Evolutionary conservation across 1,140 invertebrate genomes (phyloP), one percentile per base, ranked within the genome.

Genomic region (Drosophila insularis): DNA sequence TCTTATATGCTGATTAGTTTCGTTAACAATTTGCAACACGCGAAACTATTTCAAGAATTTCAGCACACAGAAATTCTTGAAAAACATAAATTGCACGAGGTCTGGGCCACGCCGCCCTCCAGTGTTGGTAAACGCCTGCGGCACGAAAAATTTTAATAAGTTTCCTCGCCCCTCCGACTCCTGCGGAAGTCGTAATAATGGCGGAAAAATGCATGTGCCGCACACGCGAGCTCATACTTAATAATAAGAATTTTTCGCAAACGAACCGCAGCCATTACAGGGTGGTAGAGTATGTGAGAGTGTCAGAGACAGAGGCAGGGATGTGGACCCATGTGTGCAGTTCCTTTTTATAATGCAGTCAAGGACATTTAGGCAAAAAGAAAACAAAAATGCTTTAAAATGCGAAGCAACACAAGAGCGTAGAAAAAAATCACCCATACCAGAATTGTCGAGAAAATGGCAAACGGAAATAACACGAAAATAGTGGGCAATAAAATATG

Each of bases 11-110:
- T 87, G 84, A 89, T 87, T 87, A 89, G 85, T 71, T 74, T 73
- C 68, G 80, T 89, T 89, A 87, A 89, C 77, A 84, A 89, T 87
- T 87, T 87, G 55, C 70, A 74, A 74, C 84, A 87, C 84, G 82
- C 82, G 84, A 86, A 86, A 86, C 82, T 86, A 86, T 86, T 86
- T 86, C 64, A 78, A 68, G 79, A 87, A 87, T 86, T 81, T 82
- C 64, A 72, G 21, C 60, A 31, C 21, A 46, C 56, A 70, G 32
- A 79, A 80, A 79, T 77, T 79, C 43, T 50, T 50, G 43, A 58
- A 73, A 27, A 87, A 75, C 82, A 87, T 86, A 86, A 81, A 79
- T 81, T 67, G 81, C 70, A 75, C 43, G 43, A 17, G 56, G 69
- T 39, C 62, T 53, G 21, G 21, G 64, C 37, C 40, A 59, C 56